Evolutionary conservation across 2,888 invertebrate genomes (phyloP).

Genomic region (Siphlonurus alternatus): DNA sequence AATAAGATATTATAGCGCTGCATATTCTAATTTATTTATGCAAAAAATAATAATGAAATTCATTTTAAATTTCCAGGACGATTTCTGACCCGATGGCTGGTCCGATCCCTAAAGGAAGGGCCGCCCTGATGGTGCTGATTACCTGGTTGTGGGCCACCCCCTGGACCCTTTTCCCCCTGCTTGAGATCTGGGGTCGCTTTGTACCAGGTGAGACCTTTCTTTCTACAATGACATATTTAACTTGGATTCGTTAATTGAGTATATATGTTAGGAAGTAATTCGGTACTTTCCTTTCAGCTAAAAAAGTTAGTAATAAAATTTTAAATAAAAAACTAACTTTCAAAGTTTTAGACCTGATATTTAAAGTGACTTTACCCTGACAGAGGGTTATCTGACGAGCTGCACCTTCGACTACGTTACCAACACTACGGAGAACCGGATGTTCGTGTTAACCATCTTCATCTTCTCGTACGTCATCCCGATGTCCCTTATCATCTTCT

Average conservation of each 20-base stretch:
- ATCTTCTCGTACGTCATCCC: conserved; percentile 61
- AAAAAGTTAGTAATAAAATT: neutral
- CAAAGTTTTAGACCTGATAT: no score
- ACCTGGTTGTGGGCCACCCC: conserved; percentile 67
- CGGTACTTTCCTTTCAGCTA: no score
- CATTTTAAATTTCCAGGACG: conserved; percentile 42
- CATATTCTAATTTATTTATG: no score
- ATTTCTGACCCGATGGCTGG: conserved; percentile 73
- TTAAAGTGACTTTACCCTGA: no score
- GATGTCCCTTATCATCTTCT: conserved; percentile 58
- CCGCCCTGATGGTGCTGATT: conserved; percentile 50
- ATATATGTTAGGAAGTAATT: no score
- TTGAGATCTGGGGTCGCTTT: conserved; percentile 73
- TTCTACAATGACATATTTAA: no score
- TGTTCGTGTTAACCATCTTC: conserved; percentile 62
- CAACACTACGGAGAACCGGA: conserved; percentile 57
- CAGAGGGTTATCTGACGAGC: conserved; percentile 79
- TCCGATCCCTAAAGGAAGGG: conserved; percentile 63
- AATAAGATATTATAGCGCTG: no score
- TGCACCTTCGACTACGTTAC: conserved; percentile 71
- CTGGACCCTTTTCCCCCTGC: conserved; percentile 59
- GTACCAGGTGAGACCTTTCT: conserved; percentile 60
- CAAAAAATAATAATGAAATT: no score
- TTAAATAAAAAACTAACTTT: neutral
- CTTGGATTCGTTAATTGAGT: no score